These are phyloP conservation scores for Ptychobarbus kaznakovi DNA, from an alignment of 2,797 vertebrate species.

Conservation along the genomic window DNA sequence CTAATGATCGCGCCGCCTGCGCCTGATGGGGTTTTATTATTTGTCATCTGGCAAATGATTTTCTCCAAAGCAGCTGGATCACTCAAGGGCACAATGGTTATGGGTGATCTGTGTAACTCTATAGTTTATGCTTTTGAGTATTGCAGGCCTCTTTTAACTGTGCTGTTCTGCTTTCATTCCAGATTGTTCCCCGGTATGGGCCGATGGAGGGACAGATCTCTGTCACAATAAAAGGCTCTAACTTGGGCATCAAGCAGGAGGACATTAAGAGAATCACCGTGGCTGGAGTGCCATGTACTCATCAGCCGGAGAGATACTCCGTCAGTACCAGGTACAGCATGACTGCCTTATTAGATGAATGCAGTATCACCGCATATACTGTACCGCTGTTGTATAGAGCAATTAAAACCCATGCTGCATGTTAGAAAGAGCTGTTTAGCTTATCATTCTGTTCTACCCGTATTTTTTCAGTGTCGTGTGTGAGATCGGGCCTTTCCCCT, in stretches of 20 bases:
- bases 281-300: constrained; percentile 82
- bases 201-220: constrained; percentile 86
- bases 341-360: background rate
- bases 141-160: background rate
- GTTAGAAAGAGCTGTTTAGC: background rate
- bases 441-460: background rate
- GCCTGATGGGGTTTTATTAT: constrained; percentile 37
- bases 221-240: constrained; percentile 92
- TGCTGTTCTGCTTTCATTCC: constrained; percentile 27
- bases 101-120: constrained; percentile 5
- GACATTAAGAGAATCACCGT: constrained; percentile 87
- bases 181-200: constrained; percentile 90
- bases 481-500: constrained; percentile 73
- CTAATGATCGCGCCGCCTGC: constrained; percentile 10
- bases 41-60: constrained; percentile 37
- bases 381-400: background rate
- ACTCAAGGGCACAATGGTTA: constrained; percentile 22
- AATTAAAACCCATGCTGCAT: background rate
- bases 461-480: constrained; percentile 85
- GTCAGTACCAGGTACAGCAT: constrained; percentile 86
- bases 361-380: background rate
- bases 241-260: constrained; percentile 86
- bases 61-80: constrained; percentile 15
- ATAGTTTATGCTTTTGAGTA: background rate
- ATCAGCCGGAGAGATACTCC: constrained; percentile 84